Base-by-base conservation (phyloP, 2,113 vertebrate species). In the Clupea harengus region DNA sequence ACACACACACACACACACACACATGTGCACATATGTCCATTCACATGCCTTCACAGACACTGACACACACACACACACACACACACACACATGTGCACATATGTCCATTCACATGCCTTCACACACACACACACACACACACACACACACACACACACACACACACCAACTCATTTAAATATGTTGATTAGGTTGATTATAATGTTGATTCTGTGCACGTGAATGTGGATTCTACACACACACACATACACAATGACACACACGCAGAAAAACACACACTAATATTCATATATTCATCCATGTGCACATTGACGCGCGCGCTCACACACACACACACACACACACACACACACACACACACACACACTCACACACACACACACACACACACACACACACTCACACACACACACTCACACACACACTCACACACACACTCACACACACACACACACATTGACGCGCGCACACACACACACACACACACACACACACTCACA, bases 271-370 rank as follows among this genome's bases (percentile, higher is more conserved):
- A 20, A 64, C 60, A 64, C 60, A 64, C 60, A 64, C 60, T n/a
- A 2, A 25, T 20, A 64, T 39, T 39, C 39, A 39, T 39, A 39
- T 6, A n/a, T 25, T 4, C 39, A 39, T 39, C 39, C 20, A 22
- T 13, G 54, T 22, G 54, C 54, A 22, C 39, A 39, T 39, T 39
- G 39, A 39, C 39, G 39, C 2, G 39, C 39, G 39, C 39, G n/a
- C n/a, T n/a, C 57, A 64, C n/a, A 22, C 18, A 25, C 0, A 9
- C 22, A 25, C 2, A 64, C 60, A 64, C 22, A 9, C 60, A 25
- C 60, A 64, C 60, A 25, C 60, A 64, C 60, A 64, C 60, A 64
- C 60, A 64, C 60, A 64, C 60, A 64, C 60, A 64, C 60, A 25
- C 57, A 64, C n/a, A n/a, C n/a, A n/a, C n/a, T n/a, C n/a, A n/a